Base-by-base conservation (phyloP, 2,113 vertebrate genomes). In the Sphyrna mokarran region DNA sequence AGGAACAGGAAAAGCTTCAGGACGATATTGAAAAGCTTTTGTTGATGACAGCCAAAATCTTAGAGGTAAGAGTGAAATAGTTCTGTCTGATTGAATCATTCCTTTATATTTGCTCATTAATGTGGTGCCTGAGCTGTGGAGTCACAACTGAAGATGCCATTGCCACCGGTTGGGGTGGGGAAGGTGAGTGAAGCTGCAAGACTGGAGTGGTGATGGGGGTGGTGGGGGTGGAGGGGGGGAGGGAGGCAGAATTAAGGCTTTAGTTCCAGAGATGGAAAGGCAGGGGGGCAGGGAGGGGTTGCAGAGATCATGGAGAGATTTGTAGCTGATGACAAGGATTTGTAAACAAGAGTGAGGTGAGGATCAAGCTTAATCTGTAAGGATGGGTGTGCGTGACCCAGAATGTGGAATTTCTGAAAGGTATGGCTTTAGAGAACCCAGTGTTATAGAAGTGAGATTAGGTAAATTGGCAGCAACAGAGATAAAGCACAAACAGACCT, bases 1-100 rank as follows among this genome's bases (percentile, higher is more conserved):
- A 96, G 96, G 98, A 98, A 95, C 97, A 98, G 83, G 96, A 97
- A 37, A 96, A 96, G n/a, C 96, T 98, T 76, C 78, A 16, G 69
- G 69, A 43, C 29, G 96, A 97, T 43, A 97, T 98, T 95, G 97
- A 98, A 96, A 96, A 97, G 76, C 96, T 97, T 0, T 96, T 98
- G 54, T 95, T 95, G 33, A 96, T 96, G 54, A 95, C 98, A 7
- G 97, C 97, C 95, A 96, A 96, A 76, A 98, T 98, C 66, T 97
- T 98, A 37, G 96, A 97, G 96, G 98, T 97, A 93, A 96, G 96
- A 68, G 72, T 95, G 13, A 72, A 76, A 16, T 43, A 70, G 2
- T 94, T 94, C 7, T 48, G 61, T 61, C 33, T 63, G 33, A 37
- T 66, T 91, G 61, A 91, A 9, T 33, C 37, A 43, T 43, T 90